These are phyloP conservation scores for Trematomus bernacchii DNA, from an alignment of 2,797 vertebrate species.

Conservation along the genomic window DNA sequence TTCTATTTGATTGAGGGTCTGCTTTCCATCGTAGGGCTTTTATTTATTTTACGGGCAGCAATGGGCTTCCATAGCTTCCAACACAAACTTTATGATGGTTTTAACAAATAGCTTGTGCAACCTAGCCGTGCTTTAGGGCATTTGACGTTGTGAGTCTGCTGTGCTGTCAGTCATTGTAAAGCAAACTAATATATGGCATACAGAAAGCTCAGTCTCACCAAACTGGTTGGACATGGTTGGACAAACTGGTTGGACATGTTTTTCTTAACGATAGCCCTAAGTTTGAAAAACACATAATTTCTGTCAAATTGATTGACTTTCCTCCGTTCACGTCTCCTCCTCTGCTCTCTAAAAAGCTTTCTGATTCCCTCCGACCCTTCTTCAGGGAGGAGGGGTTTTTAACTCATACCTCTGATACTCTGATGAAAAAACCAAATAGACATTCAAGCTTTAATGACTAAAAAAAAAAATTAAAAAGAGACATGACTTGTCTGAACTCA, in stretches of 20 bases:
- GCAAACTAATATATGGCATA: slow-evolving; percentile 4
- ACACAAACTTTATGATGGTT: background rate
- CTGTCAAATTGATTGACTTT: slow-evolving; percentile 15
- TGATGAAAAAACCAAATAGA: slow-evolving; percentile 86
- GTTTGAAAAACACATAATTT: slow-evolving; percentile 7
- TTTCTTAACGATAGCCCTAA: background rate
- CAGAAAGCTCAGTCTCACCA: background rate
- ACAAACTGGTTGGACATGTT: background rate
- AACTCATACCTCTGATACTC: slow-evolving; percentile 82
- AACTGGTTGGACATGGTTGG: background rate
- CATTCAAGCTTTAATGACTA: slow-evolving; percentile 80
- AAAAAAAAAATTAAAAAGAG: slow-evolving; percentile 25
- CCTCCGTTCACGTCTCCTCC: slow-evolving; percentile 51
- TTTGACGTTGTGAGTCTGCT: background rate
- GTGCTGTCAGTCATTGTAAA: background rate
- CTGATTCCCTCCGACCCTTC: slow-evolving; percentile 40
- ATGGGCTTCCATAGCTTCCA: too few species aligned
- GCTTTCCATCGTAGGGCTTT: too few species aligned
- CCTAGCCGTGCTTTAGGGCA: background rate
- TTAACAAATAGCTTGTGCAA: background rate
- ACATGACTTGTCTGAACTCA: slow-evolving; percentile 75
- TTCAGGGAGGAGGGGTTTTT: slow-evolving; percentile 45
- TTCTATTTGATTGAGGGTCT: too few species aligned
- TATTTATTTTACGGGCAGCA: too few species aligned
- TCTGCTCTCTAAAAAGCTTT: slow-evolving; percentile 60